These are phyloP conservation scores for Oxygymnocypris stewartii DNA, from an alignment of 2,113 vertebrate species.

Conservation along the genomic window DNA sequence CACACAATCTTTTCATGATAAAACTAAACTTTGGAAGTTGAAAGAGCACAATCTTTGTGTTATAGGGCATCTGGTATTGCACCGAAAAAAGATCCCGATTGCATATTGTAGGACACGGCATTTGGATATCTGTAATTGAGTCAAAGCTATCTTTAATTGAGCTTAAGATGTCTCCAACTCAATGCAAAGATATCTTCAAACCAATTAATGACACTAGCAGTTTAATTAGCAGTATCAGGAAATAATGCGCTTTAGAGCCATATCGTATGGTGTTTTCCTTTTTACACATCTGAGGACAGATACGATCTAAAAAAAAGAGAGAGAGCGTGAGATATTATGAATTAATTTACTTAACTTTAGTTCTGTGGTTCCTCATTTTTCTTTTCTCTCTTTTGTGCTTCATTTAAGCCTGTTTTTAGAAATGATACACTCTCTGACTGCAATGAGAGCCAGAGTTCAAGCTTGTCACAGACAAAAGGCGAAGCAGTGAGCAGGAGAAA, in stretches of 20 bases:
- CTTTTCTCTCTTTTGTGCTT: constrained; percentile 56
- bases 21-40: constrained; percentile 70
- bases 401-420: constrained; percentile 68
- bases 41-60: constrained; percentile 68
- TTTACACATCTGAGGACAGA: constrained; percentile 78
- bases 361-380: constrained; percentile 62
- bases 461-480: constrained; percentile 65
- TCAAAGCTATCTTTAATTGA: constrained; percentile 81
- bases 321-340: constrained; percentile 70
- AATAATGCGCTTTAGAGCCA: constrained; percentile 77
- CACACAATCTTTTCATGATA: constrained; percentile 64
- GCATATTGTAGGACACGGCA: constrained; percentile 71
- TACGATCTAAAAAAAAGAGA: constrained; percentile 67
- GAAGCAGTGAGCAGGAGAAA: constrained; percentile 62
- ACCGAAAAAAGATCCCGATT: constrained; percentile 67
- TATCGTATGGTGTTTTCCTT: constrained; percentile 77
- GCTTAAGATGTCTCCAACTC: constrained; percentile 80
- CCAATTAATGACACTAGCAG: constrained; percentile 81
- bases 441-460: constrained; percentile 64
- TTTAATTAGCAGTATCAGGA: constrained; percentile 82
- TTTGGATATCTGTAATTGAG: constrained; percentile 82
- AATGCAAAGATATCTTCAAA: constrained; percentile 79
- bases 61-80: constrained; percentile 65
- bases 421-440: constrained; percentile 67
- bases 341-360: constrained; percentile 76